These are phyloP conservation scores for Drosophila parabipectinata DNA, from an alignment of 1,140 invertebrate species.

Conservation along the genomic window DNA sequence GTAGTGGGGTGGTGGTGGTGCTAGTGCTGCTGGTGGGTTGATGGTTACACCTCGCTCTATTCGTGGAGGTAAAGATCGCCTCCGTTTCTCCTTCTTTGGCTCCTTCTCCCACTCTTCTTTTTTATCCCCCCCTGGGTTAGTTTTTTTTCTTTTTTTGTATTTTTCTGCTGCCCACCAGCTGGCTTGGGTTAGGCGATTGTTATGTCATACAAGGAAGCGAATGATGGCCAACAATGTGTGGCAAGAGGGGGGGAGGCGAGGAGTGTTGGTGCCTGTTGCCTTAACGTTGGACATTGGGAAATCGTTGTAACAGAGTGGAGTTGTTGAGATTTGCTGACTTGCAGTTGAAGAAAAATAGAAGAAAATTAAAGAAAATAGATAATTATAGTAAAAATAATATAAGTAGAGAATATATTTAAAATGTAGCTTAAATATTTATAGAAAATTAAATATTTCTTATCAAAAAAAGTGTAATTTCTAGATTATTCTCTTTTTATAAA, in stretches of 20 bases:
- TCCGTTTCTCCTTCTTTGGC: conserved; percentile 31
- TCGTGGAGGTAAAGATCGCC: conserved; percentile 75
- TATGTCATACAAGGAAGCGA: conserved; percentile 81
- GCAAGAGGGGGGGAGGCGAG: conserved; percentile 11
- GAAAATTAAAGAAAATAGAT: too few relatives aligned
- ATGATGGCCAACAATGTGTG: conserved; percentile 66
- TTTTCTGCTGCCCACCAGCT: conserved; percentile 10
- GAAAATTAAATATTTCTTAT: too few relatives aligned
- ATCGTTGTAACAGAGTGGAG: conserved; percentile 22
- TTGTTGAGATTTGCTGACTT: conserved; percentile 3
- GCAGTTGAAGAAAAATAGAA: background rate
- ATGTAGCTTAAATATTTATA: too few relatives aligned
- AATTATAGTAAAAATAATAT: too few relatives aligned
- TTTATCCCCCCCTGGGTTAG: background rate
- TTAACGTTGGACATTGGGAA: conserved; percentile 36
- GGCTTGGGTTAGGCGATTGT: conserved; percentile 55
- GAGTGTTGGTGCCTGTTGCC: conserved; percentile 12
- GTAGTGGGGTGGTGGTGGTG: background rate
- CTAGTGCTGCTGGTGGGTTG: background rate
- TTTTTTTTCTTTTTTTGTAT: background rate
- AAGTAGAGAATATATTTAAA: too few relatives aligned
- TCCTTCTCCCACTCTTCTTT: conserved; percentile 24
- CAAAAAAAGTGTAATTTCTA: too few relatives aligned
- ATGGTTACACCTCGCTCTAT: conserved; percentile 38
- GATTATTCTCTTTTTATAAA: too few relatives aligned